Conservation (phyloP, 2,113 vertebrate species). For the Plecotus auritus region DNA sequence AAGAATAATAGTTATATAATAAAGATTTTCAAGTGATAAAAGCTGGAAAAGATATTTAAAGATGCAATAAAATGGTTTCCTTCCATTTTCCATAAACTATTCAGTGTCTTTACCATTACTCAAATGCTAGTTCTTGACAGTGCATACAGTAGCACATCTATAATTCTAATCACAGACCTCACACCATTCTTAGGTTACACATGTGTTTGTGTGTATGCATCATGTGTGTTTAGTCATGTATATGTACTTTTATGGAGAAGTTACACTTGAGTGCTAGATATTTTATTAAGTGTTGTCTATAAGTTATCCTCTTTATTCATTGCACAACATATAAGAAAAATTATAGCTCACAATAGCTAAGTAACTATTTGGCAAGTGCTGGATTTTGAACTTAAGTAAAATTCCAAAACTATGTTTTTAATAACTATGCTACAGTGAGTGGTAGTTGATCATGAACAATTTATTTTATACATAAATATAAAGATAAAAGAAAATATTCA, state of each 20-base stretch:
- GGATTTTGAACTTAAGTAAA: background rate
- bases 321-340: background rate
- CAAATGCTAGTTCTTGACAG: background rate
- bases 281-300: background rate
- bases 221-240: background rate
- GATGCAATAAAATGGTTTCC: background rate
- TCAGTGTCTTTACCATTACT: background rate
- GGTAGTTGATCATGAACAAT: background rate
- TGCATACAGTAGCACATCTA: background rate
- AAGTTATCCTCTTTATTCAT: background rate
- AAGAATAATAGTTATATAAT: background rate
- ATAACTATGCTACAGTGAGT: background rate
- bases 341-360: background rate
- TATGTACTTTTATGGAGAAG: background rate
- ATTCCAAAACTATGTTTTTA: background rate
- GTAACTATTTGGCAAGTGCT: background rate
- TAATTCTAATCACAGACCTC: background rate
- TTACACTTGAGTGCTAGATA: background rate
- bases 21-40: background rate
- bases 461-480: background rate
- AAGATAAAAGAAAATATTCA: background rate
- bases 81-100: background rate
- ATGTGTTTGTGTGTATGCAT: accelerated
- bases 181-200: background rate
- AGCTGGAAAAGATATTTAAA: background rate